Evolutionary conservation across 2,888 invertebrate genomes (phyloP), one percentile per base, ranked within the genome.

Genomic region (Andrena marginata): DNA sequence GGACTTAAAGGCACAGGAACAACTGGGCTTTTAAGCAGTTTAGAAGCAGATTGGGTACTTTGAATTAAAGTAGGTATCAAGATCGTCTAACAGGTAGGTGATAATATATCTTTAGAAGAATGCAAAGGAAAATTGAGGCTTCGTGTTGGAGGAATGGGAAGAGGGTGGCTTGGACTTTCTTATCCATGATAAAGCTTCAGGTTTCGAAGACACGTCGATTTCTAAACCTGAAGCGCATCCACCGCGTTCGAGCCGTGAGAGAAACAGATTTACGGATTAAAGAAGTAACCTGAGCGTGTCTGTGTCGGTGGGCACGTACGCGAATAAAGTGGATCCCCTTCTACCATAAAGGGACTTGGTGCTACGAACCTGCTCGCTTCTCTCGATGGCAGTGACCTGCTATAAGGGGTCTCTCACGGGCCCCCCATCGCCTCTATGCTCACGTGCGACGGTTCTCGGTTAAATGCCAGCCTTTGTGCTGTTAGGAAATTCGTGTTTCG

Each of bases 311-410:
- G 70, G 71, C 70, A 65, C 51, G 80, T 68, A 79, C 54, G 33
- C 48, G 79, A 78, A 75, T 71, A 80, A 78, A 73, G 75, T 78
- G 77, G 77, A 83, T 89, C 85, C 85, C 89, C 87, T 88, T 90
- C 90, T 88, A 82, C 89, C 88, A 87, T 91, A 91, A 91, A 91
- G 90, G 91, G 89, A 87, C 83, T 67, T 75, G 77, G 64, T 62
- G 72, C 72, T 77, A 65, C 87, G 87, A 91, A 91, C 89, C 89
- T 90, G 90, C 86, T 90, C 74, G 87, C 71, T 82, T 84, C 87
- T 87, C 89, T 85, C 86, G 88, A 91, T 91, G 90, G 89, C 91
- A 91, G 88, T 91, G 90, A 91, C 91, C 91, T 88, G 91, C 84
- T 86, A 82, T 80, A 82, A 80, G 82, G 74, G 75, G 67, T 67